A percentile compares a stretch with the other conserved stretches of the same genome.
Conservation (phyloP, 1,140 invertebrate species). For the Drosophila biarmipes region DNA sequence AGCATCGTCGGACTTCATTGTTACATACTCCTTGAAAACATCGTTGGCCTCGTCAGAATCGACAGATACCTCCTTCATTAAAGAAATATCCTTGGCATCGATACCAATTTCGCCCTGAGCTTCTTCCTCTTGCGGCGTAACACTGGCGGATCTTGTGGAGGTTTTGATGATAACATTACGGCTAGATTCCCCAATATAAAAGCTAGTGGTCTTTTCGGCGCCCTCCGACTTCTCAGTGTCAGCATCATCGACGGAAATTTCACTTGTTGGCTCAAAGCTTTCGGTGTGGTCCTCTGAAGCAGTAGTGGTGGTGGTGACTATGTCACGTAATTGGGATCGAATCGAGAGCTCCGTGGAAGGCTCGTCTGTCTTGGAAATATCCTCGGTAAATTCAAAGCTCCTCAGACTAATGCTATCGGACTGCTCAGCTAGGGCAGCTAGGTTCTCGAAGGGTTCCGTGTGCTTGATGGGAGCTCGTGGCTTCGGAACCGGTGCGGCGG, state of each 20-base stretch:
- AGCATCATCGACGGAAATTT: slow-evolving; percentile 75
- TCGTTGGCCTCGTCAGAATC: slow-evolving; percentile 78
- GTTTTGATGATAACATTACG: slow-evolving; percentile 80
- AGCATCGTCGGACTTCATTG: slow-evolving; percentile 64
- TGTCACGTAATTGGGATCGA: slow-evolving; percentile 66
- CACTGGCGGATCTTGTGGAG: slow-evolving; percentile 57
- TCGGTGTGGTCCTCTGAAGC: slow-evolving; percentile 77
- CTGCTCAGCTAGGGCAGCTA: slow-evolving; percentile 69
- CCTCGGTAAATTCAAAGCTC: slow-evolving; percentile 79
- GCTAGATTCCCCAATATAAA: slow-evolving; percentile 84
- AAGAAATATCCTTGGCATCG: slow-evolving; percentile 67
- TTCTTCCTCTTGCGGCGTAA: slow-evolving; percentile 66
- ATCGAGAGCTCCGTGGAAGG: slow-evolving; percentile 77
- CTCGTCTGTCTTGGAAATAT: slow-evolving; percentile 77
- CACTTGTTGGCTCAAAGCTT: slow-evolving; percentile 77
- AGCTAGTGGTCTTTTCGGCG: slow-evolving; percentile 70
- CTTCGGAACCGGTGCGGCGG: slow-evolving; percentile 68
- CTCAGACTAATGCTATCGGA: slow-evolving; percentile 79
- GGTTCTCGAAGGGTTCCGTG: slow-evolving; percentile 72
- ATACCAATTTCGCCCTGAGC: slow-evolving; percentile 44
- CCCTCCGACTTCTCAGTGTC: slow-evolving; percentile 74
- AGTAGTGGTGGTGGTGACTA: slow-evolving; percentile 66
- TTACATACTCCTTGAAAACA: slow-evolving; percentile 75
- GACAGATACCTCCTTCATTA: slow-evolving; percentile 80
- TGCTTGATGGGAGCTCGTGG: slow-evolving; percentile 78